These are phyloP conservation scores for Rhamphomyia laevipes DNA, from an alignment of 2,888 invertebrate genomes.

Conservation along the genomic window DNA sequence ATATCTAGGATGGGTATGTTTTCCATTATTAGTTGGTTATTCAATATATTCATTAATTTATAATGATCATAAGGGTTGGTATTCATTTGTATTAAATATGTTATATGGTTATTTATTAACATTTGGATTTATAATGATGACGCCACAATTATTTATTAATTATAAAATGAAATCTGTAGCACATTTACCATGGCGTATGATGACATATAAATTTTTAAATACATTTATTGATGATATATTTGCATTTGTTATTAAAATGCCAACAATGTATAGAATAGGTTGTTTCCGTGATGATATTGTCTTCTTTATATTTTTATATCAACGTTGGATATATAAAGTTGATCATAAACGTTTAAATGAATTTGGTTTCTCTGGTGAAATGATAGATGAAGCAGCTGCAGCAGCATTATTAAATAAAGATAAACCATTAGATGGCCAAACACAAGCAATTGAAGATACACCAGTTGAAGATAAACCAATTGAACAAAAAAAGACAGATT, in stretches of 20 bases:
- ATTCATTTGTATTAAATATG: constrained; percentile 93
- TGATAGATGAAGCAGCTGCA: constrained; percentile 40
- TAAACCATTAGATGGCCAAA: no score
- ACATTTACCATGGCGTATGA: constrained; percentile 99
- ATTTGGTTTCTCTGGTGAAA: constrained; percentile 94
- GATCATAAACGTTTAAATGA: constrained; percentile 93
- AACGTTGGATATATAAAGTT: constrained; percentile 96
- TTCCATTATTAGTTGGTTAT: constrained; percentile 87
- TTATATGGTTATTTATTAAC: constrained; percentile 95
- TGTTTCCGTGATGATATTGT: constrained; percentile 99
- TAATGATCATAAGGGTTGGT: constrained; percentile 98
- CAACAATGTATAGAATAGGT: constrained; percentile 93
- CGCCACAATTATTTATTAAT: constrained; percentile 99
- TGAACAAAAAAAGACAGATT: no score
- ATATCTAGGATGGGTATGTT: constrained; percentile 92
- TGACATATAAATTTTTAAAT: constrained; percentile 98
- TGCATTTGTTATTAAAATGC: constrained; percentile 99
- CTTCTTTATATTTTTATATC: constrained; percentile 97
- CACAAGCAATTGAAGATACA: no score
- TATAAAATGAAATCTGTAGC: constrained; percentile 99
- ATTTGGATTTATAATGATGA: constrained; percentile 99
- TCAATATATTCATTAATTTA: constrained; percentile 90
- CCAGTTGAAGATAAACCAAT: no score
- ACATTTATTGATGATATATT: constrained; percentile 99
- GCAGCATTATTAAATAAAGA: no score